These are phyloP conservation scores for Hippocampus kuda DNA, from an alignment of 2,797 vertebrate genomes.

Conservation along the genomic window DNA sequence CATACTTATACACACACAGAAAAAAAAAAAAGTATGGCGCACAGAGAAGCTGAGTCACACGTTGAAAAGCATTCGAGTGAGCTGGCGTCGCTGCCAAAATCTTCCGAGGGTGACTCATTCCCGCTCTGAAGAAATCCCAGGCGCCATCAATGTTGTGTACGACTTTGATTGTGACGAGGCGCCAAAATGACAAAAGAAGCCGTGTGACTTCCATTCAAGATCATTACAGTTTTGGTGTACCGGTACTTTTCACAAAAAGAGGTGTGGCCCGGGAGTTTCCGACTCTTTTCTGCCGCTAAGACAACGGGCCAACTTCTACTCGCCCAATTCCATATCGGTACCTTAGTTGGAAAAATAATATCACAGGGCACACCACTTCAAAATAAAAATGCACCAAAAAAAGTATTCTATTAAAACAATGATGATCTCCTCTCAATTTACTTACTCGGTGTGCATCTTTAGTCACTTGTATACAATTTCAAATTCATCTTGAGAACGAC, in stretches of 20 bases:
- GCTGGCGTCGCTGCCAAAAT: conserved; percentile 22
- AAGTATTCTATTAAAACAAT: neutral
- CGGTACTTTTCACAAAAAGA: neutral
- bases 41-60: conserved; percentile 19
- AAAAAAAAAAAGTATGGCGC: conserved; percentile 6
- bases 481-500: too few species aligned
- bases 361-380: too few species aligned
- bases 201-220: neutral
- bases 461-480: too few species aligned
- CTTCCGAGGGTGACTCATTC: conserved; percentile 44
- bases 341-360: too few species aligned
- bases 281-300: neutral
- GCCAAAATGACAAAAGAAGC: neutral
- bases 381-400: neutral
- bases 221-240: neutral
- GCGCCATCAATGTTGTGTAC: neutral
- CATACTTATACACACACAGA: neutral
- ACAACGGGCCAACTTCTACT: too few species aligned
- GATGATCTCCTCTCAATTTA: neutral
- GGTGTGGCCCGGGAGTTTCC: neutral
- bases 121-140: neutral
- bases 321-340: too few species aligned
- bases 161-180: too few species aligned
- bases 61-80: conserved; percentile 28
- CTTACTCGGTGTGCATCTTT: too few species aligned